phyloP scores from a whole-genome alignment of 2,113 vertebrate species.

The Otus sunia region DNA sequence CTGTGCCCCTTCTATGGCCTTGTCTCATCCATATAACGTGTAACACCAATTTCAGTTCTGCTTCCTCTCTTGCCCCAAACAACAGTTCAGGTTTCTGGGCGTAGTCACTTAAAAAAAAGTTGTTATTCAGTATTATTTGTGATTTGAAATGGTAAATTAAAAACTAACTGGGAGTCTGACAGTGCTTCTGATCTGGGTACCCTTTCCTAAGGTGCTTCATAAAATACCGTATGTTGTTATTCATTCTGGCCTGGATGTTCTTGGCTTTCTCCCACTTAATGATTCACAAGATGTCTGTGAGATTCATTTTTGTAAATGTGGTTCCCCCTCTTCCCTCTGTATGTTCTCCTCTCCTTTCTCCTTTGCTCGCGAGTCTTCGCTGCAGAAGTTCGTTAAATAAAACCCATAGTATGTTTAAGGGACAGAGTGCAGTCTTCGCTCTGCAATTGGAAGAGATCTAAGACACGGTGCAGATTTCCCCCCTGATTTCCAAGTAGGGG shows the following conservation, averaged over 20 bases:
- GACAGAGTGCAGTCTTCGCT: neutral
- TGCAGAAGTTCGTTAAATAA: neutral
- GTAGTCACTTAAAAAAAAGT: neutral
- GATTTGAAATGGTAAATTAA: conserved; percentile 51
- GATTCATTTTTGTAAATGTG: conserved; percentile 59
- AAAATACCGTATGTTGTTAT: conserved; percentile 44
- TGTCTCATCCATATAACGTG: neutral
- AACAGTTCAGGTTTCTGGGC: neutral
- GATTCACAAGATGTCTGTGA: conserved; percentile 68
- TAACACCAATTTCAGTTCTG: neutral
- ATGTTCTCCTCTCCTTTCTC: neutral
- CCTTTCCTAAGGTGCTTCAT: conserved; percentile 57
- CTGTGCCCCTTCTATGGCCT: neutral
- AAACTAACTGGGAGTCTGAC: conserved; percentile 36
- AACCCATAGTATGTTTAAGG: neutral
- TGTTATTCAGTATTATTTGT: neutral
- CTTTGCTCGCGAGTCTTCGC: neutral
- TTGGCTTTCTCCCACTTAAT: conserved; percentile 54
- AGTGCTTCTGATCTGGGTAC: conserved; percentile 9
- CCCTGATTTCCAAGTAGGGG: neutral
- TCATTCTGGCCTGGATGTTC: conserved; percentile 59
- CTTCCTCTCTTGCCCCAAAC: neutral
- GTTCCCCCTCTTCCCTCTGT: neutral
- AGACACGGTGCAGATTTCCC: neutral
- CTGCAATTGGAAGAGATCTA: neutral